These are phyloP conservation scores for Panthera leo DNA, from an alignment of 2,113 vertebrate species.

Conservation along the genomic window DNA sequence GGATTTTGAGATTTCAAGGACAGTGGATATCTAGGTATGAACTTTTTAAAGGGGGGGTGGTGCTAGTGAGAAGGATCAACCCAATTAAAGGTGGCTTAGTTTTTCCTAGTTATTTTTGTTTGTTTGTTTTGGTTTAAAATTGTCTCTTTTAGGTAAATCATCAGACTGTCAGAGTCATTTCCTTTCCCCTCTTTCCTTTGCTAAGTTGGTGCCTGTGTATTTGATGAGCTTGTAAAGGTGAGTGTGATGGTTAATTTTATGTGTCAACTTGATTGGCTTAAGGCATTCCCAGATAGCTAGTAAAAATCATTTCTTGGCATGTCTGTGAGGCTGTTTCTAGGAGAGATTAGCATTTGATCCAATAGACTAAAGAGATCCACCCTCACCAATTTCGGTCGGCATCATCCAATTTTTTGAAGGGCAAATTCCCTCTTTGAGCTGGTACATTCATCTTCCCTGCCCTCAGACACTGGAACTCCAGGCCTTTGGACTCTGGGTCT, in stretches of 20 bases:
- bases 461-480: neutral
- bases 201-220: neutral
- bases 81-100: neutral
- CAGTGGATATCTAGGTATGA: neutral
- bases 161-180: neutral
- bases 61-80: neutral
- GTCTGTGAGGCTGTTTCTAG: neutral
- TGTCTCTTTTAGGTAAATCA: neutral
- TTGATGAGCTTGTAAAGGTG: neutral
- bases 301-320: neutral
- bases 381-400: neutral
- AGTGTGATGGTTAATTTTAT: neutral
- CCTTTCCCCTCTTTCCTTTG: neutral
- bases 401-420: neutral
- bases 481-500: neutral
- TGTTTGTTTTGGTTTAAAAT: neutral
- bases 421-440: neutral
- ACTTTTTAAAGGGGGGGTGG: neutral
- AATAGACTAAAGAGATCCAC: neutral
- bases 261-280: neutral
- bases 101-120: neutral
- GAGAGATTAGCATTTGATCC: neutral
- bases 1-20: neutral
- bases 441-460: neutral
- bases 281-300: neutral